phyloP scores from a whole-genome alignment of 2,113 vertebrate genomes.

The Spheniscus mendiculus region DNA sequence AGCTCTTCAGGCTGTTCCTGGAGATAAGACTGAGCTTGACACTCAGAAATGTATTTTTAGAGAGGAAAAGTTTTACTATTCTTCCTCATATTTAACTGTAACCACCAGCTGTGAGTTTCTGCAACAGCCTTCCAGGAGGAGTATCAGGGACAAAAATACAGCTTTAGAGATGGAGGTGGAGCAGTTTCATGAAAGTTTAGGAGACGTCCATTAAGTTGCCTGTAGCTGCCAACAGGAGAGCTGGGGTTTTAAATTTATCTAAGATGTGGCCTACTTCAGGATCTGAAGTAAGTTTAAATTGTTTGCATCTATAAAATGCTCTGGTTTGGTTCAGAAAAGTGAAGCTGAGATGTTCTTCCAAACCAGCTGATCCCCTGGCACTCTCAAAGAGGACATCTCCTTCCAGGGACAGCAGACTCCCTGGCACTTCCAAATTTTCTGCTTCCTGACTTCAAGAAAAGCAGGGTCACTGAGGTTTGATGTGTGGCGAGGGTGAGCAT shows the following conservation, averaged over 20 bases:
- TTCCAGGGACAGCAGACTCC: neutral
- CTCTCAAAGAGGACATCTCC: neutral
- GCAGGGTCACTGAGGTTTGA: neutral
- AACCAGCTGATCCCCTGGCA: neutral
- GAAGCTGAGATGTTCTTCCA: neutral
- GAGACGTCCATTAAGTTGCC: neutral
- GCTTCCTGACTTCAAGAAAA: neutral
- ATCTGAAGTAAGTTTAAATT: neutral
- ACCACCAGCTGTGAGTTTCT: neutral
- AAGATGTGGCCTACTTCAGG: neutral
- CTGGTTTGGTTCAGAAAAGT: neutral
- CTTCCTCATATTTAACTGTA: neutral
- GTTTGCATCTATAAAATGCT: neutral
- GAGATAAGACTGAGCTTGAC: slow-evolving; percentile 10
- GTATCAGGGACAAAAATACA: neutral
- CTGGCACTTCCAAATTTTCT: neutral
- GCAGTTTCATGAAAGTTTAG: neutral
- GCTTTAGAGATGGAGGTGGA: neutral
- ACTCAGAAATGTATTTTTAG: neutral
- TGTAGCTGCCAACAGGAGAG: neutral
- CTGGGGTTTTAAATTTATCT: neutral
- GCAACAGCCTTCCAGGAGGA: neutral
- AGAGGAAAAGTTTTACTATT: neutral
- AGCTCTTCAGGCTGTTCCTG: slow-evolving; percentile 5
- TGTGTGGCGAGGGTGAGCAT: neutral